These are phyloP conservation scores for Lagorchestes hirsutus DNA, from an alignment of 2,797 vertebrate genomes.

Conservation along the genomic window DNA sequence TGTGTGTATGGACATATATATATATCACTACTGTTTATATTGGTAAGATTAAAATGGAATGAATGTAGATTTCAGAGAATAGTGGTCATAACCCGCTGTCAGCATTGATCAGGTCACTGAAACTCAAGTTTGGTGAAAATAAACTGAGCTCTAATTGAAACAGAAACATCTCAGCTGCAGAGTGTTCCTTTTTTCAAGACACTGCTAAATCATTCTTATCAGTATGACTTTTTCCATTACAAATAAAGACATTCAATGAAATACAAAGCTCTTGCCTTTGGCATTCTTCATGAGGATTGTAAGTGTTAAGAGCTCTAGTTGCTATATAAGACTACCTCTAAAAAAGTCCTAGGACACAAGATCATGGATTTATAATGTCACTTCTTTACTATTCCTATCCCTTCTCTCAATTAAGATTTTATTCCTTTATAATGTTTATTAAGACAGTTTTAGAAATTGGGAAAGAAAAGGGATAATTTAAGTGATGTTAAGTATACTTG, in stretches of 20 bases:
- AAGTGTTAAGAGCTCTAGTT: background rate
- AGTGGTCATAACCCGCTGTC: background rate
- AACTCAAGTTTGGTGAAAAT: background rate
- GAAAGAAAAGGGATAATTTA: slow-evolving; percentile 35
- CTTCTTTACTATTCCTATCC: background rate
- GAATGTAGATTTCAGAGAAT: slow-evolving; percentile 6
- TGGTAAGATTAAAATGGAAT: slow-evolving; percentile 36
- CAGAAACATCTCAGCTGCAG: slow-evolving; percentile 23
- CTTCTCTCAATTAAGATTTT: background rate
- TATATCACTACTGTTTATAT: slow-evolving; percentile 28
- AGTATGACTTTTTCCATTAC: slow-evolving; percentile 29
- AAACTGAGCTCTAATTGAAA: slow-evolving; percentile 40
- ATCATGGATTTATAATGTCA: background rate
- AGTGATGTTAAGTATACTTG: slow-evolving; percentile 13
- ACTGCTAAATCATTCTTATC: slow-evolving; percentile 35
- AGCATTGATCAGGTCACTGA: background rate
- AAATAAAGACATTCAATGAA: slow-evolving; percentile 6
- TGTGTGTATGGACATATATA: background rate
- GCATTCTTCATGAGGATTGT: background rate
- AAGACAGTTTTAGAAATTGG: slow-evolving; percentile 18
- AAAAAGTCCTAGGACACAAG: background rate
- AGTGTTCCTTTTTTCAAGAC: slow-evolving; percentile 44
- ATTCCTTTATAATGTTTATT: background rate
- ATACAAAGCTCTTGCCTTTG: background rate
- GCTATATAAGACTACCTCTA: background rate